Percentiles rank a stretch among this genome's conserved stretches.
These are phyloP conservation scores for Oryzias sinensis DNA, from an alignment of 2,797 vertebrate species.

Conservation along the genomic window DNA sequence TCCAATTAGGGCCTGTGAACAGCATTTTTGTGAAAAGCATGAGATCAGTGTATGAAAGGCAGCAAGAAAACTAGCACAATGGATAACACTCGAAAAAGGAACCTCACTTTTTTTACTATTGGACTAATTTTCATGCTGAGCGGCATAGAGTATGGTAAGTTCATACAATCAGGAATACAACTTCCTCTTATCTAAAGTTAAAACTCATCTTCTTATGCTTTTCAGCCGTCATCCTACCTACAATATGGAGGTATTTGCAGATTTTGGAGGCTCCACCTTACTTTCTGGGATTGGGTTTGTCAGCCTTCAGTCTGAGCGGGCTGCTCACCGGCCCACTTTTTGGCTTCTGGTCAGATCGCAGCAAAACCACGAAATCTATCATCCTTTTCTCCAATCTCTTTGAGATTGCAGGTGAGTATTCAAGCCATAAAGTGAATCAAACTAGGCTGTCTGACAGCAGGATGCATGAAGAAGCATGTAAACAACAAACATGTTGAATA, in stretches of 20 bases:
- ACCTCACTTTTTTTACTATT: slow-evolving; percentile 78
- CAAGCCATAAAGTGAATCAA: slow-evolving; percentile 3
- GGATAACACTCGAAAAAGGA: slow-evolving; percentile 76
- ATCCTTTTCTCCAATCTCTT: slow-evolving; percentile 84
- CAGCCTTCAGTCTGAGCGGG: slow-evolving; percentile 84
- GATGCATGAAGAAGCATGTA: not conserved
- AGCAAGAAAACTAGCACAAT: slow-evolving; percentile 47
- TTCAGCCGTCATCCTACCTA: slow-evolving; percentile 85
- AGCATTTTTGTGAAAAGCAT: slow-evolving; percentile 32
- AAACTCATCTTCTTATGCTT: slow-evolving; percentile 4
- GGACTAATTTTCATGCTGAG: slow-evolving; percentile 83
- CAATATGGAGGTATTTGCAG: slow-evolving; percentile 86
- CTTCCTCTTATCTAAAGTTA: slow-evolving; percentile 19
- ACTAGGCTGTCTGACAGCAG: not conserved
- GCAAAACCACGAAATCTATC: slow-evolving; percentile 76
- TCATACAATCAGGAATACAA: slow-evolving; percentile 16
- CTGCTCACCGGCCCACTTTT: slow-evolving; percentile 81
- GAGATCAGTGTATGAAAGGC: slow-evolving; percentile 33
- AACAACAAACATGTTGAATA: not conserved
- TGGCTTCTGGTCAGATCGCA: slow-evolving; percentile 81
- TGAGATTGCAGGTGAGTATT: slow-evolving; percentile 81
- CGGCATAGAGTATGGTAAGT: slow-evolving; percentile 85
- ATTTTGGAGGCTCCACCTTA: slow-evolving; percentile 81
- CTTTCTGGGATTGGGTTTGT: slow-evolving; percentile 83
- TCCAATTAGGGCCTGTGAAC: slow-evolving; percentile 41